Conservation (phyloP, 2,888 invertebrate species). For the Choreutis nemorana region DNA sequence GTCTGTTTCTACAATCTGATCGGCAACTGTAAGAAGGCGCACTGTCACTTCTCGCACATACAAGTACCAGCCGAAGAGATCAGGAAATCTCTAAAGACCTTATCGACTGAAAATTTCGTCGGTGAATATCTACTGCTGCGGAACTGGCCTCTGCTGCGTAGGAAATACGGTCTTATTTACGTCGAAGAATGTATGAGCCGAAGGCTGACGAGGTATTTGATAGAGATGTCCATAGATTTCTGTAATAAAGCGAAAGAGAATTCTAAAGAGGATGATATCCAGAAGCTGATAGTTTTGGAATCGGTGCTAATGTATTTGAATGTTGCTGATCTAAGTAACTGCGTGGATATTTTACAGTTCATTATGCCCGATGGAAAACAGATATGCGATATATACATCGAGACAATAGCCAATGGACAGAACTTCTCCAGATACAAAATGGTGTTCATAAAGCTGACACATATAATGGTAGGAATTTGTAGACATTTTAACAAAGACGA, state of each 20-base stretch:
- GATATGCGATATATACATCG: constrained; percentile 34
- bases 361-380: constrained; percentile 8
- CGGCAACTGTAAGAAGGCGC: constrained; percentile 20
- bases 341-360: constrained; percentile 24
- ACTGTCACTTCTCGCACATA: constrained; percentile 26
- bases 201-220: constrained; percentile 22
- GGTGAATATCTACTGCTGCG: constrained; percentile 29
- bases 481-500: constrained; percentile 22
- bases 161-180: constrained; percentile 23
- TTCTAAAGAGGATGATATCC: constrained; percentile 12
- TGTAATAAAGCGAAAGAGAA: constrained; percentile 12
- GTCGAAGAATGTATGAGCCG: constrained; percentile 28
- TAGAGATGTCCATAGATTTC: constrained; percentile 37
- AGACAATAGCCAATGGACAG: constrained; percentile 31
- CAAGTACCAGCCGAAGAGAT: constrained; percentile 12
- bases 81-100: constrained; percentile 9
- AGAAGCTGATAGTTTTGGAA: constrained; percentile 24
- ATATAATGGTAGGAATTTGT: constrained; percentile 23
- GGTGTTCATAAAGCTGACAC: constrained; percentile 32
- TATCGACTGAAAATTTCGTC: constrained; percentile 24
- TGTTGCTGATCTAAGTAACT: constrained; percentile 19
- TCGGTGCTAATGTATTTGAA: constrained; percentile 29
- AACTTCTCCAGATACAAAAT: constrained; percentile 45
- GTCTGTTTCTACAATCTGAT: constrained; percentile 32
- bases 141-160: constrained; percentile 15